These are phyloP conservation scores for Heliothis subflexa DNA, from an alignment of 1,140 invertebrate species.

Conservation along the genomic window DNA sequence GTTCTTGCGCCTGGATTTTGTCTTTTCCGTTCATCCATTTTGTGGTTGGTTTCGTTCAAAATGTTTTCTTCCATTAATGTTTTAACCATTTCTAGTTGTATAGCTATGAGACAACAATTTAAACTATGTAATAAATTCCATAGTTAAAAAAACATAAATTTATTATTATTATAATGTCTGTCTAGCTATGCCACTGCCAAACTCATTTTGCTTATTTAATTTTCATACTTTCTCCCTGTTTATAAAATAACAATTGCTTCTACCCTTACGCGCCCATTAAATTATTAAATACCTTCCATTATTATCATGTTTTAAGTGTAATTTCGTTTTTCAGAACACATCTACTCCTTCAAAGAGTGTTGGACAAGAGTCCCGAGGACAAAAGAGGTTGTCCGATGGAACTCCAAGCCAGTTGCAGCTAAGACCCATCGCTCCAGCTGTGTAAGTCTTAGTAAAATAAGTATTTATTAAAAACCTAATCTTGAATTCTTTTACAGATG, in stretches of 20 bases:
- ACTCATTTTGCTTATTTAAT: slow-evolving; percentile 22
- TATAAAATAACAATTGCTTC: slow-evolving; percentile 32
- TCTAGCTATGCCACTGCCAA: not conserved
- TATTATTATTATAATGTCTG: too few species aligned
- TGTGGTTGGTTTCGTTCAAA: not conserved
- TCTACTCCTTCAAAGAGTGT: slow-evolving; percentile 73
- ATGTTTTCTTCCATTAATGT: slow-evolving; percentile 1
- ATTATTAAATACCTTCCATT: not conserved
- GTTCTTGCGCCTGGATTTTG: not conserved
- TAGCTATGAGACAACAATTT: not conserved
- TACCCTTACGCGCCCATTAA: not conserved
- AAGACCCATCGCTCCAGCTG: slow-evolving; percentile 78
- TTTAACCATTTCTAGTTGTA: not conserved
- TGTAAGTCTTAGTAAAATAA: slow-evolving; percentile 64
- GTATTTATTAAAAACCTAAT: not conserved
- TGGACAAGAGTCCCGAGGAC: slow-evolving; percentile 73
- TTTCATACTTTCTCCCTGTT: slow-evolving; percentile 14
- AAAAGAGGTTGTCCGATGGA: slow-evolving; percentile 79
- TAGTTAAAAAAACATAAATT: too few species aligned
- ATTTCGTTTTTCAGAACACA: slow-evolving; percentile 64
- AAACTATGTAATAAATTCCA: too few species aligned
- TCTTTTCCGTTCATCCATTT: not conserved
- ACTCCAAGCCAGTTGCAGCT: slow-evolving; percentile 79
- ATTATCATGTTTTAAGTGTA: not conserved
- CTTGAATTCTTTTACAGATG: not conserved